Conservation (phyloP, 2,113 vertebrate species). For the Anoplopoma fimbria region DNA sequence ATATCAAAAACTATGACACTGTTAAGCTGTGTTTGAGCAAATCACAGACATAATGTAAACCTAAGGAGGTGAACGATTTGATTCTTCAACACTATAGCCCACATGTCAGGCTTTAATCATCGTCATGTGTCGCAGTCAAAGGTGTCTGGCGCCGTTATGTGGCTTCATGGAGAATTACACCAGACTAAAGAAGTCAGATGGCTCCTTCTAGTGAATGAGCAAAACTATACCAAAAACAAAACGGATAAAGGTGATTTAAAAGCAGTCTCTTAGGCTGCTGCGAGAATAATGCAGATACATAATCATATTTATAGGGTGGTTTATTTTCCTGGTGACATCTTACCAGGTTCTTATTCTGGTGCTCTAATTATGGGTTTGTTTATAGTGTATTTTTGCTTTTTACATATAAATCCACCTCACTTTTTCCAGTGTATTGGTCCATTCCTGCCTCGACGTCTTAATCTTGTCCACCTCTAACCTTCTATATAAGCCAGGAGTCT, state of each 20-base stretch:
- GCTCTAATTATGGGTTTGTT: neutral
- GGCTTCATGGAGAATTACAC: conserved; percentile 65
- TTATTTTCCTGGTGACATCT: neutral
- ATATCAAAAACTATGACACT: neutral
- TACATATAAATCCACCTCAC: neutral
- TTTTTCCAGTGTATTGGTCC: neutral
- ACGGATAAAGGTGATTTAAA: neutral
- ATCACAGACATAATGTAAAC: neutral
- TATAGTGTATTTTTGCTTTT: neutral
- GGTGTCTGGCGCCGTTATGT: conserved; percentile 69
- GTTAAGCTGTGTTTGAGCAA: neutral
- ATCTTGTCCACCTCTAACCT: neutral
- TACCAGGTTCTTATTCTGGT: neutral
- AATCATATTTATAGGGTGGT: neutral
- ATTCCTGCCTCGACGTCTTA: neutral
- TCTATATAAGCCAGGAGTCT: too few relatives aligned
- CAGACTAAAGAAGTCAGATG: neutral
- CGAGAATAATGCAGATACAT: neutral
- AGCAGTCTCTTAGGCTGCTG: neutral
- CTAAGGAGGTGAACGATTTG: neutral
- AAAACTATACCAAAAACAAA: neutral
- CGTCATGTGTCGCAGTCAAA: conserved; percentile 27
- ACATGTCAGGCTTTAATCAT: neutral
- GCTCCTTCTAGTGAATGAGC: too few relatives aligned
- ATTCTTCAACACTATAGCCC: neutral